Percentiles rank a stretch among this genome's conserved stretches.
These are phyloP conservation scores for Ecdyonurus torrentis DNA, from an alignment of 2,888 invertebrate genomes.

Conservation along the genomic window DNA sequence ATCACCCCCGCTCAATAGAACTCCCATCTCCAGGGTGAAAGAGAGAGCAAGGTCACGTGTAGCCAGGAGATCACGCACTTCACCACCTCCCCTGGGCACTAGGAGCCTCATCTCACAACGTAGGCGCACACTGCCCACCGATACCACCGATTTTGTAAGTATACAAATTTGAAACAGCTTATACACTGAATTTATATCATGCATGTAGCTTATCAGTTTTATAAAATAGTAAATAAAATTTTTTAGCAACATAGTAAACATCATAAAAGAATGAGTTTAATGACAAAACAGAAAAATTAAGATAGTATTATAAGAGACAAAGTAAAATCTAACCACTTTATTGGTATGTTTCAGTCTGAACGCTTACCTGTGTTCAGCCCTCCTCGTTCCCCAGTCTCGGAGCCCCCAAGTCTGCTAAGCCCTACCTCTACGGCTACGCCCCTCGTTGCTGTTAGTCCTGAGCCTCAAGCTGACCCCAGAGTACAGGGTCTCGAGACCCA, in stretches of 20 bases:
- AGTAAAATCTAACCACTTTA: no score
- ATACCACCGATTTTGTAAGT: neutral
- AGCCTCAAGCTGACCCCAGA: neutral
- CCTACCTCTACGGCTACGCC: neutral
- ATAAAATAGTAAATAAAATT: no score
- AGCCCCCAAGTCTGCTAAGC: neutral
- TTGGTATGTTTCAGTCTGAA: neutral
- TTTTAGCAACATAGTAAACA: no score
- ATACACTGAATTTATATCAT: neutral
- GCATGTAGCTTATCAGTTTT: neutral
- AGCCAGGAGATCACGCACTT: conserved; percentile 38
- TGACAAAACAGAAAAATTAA: no score
- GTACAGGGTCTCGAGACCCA: conserved; percentile 13
- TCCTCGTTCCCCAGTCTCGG: neutral
- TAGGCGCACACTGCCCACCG: neutral
- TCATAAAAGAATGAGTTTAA: no score
- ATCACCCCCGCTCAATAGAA: conserved; percentile 44
- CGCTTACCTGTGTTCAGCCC: neutral
- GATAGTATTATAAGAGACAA: no score
- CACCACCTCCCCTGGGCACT: conserved; percentile 35
- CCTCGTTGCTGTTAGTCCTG: neutral
- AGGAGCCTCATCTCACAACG: neutral
- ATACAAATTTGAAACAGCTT: neutral
- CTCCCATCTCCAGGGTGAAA: conserved; percentile 44
- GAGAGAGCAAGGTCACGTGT: conserved; percentile 35